Evolutionary conservation across 2,797 vertebrate species (phyloP).

Genomic region (Ctenopoma kingsleyae): DNA sequence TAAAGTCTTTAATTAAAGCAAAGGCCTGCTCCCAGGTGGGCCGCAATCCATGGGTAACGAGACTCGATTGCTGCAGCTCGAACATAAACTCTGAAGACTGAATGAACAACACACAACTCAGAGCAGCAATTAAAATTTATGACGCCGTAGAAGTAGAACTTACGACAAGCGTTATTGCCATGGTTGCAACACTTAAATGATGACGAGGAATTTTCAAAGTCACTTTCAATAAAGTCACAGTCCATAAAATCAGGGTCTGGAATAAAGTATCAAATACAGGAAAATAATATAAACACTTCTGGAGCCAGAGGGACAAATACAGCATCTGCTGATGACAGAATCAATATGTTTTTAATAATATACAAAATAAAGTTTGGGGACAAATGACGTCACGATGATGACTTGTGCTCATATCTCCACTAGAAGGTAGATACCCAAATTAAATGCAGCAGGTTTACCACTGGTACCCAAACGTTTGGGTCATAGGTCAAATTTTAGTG

Average conservation of each 20-base stretch:
- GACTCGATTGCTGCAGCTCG: constrained; percentile 57
- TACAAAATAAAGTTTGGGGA: too few relatives aligned
- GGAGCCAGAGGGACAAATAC: neutral
- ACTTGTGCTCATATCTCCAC: too few relatives aligned
- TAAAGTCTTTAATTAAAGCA: constrained; percentile 82
- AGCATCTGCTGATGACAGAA: neutral
- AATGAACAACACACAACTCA: constrained; percentile 40
- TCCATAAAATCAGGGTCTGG: constrained; percentile 17
- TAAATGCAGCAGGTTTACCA: too few relatives aligned
- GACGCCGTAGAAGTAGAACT: constrained; percentile 67
- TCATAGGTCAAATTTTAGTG: too few relatives aligned
- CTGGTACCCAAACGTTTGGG: too few relatives aligned
- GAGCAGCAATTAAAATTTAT: constrained; percentile 74
- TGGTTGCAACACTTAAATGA: constrained; percentile 66
- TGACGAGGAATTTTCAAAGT: constrained; percentile 66
- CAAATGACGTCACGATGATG: too few relatives aligned
- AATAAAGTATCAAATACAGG: neutral
- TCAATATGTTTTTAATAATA: neutral
- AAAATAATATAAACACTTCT: neutral
- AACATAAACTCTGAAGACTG: constrained; percentile 68
- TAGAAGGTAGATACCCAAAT: too few relatives aligned
- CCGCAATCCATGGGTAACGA: constrained; percentile 75
- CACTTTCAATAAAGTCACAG: constrained; percentile 54
- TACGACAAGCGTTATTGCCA: constrained; percentile 68
- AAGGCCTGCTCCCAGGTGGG: constrained; percentile 62